phyloP scores from a whole-genome alignment of 2,113 vertebrate genomes.

The Apistogramma diplotaenia region DNA sequence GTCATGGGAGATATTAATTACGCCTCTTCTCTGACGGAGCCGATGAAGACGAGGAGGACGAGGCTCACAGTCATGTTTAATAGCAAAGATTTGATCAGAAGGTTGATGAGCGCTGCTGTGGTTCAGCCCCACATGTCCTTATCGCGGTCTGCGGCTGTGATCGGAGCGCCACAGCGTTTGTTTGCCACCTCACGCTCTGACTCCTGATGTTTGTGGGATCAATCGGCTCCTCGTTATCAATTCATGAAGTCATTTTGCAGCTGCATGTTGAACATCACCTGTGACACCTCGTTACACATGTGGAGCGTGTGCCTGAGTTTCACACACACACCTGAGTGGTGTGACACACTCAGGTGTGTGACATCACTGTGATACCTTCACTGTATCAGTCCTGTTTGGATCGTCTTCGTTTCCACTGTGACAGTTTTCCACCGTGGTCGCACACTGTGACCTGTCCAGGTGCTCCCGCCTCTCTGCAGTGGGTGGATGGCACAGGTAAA shows the following conservation, averaged over 20 bases:
- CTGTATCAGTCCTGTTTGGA: too few species aligned
- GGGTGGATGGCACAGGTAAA: too few species aligned
- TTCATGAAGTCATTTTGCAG: conserved; percentile 3
- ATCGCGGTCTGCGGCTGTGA: background rate
- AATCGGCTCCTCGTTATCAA: background rate
- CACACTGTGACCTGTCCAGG: too few species aligned
- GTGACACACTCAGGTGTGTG: too few species aligned
- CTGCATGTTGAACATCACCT: conserved; percentile 1
- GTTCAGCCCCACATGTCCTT: background rate
- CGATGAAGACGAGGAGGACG: background rate
- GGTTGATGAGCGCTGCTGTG: background rate
- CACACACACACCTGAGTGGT: too few species aligned
- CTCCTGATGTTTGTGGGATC: conserved; percentile 4
- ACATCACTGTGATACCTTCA: too few species aligned
- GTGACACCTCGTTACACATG: conserved; percentile 10
- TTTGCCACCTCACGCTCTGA: background rate
- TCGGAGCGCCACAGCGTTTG: background rate
- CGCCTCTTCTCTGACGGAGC: background rate
- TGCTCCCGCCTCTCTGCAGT: too few species aligned
- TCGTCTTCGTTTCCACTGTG: too few species aligned
- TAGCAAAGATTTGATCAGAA: background rate
- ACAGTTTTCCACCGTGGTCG: too few species aligned
- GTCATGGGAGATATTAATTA: conserved; percentile 40
- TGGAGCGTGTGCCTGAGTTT: too few species aligned
- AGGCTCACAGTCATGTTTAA: background rate